Percentiles rank a stretch among this genome's conserved stretches.
phyloP scores from a whole-genome alignment of 2,113 vertebrate species.

The Poeciliopsis turrubarensis region DNA sequence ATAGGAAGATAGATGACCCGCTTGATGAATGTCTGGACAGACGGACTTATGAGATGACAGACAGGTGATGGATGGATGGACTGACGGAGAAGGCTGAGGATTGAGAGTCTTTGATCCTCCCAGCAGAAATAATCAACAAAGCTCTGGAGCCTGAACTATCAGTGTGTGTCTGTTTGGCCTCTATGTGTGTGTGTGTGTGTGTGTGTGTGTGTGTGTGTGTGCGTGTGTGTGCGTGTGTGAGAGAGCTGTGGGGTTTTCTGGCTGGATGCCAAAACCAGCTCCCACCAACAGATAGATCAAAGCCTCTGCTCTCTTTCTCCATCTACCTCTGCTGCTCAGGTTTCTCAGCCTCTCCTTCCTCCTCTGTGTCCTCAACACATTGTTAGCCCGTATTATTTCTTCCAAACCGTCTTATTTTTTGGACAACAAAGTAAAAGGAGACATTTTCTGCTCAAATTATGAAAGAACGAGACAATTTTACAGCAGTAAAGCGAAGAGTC shows the following conservation, averaged over 20 bases:
- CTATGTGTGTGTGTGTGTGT: constrained; percentile 22
- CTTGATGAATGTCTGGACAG: constrained; percentile 37
- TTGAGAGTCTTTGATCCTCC: constrained; percentile 80
- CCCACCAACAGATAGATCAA: constrained; percentile 77
- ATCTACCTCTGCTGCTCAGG: constrained; percentile 47
- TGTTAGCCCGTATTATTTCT: constrained; percentile 44
- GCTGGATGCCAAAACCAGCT: constrained; percentile 70
- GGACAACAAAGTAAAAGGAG: constrained; percentile 32
- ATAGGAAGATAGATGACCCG: constrained; percentile 8
- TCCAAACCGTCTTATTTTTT: constrained; percentile 23
- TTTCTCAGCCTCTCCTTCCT: constrained; percentile 46
- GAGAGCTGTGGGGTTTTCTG: constrained; percentile 65
- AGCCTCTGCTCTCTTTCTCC: constrained; percentile 45
- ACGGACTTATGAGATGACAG: constrained; percentile 46
- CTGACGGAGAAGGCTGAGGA: constrained; percentile 42
- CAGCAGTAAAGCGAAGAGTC: neutral
- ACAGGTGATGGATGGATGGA: constrained; percentile 46
- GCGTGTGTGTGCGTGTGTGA: constrained; percentile 34
- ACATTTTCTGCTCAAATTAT: neutral
- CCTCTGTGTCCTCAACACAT: constrained; percentile 35
- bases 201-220: constrained; percentile 27
- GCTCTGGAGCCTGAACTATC: constrained; percentile 71
- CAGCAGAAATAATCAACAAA: constrained; percentile 85
- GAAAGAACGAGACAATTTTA: neutral
- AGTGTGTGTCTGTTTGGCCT: constrained; percentile 26